Evolutionary conservation across 2,888 invertebrate species (phyloP).

Genomic region (Pyrgus malvae): DNA sequence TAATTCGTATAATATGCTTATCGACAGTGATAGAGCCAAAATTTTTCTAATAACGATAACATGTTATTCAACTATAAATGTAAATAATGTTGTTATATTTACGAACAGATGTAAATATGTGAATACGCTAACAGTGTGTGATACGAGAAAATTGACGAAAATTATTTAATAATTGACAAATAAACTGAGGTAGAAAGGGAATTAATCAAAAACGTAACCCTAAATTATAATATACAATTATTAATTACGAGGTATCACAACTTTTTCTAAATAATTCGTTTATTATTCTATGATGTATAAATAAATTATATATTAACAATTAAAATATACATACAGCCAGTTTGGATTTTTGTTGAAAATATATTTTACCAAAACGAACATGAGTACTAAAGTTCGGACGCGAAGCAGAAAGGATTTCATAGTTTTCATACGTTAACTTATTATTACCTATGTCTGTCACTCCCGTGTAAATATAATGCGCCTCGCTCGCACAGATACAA

Average conservation of each 20-base stretch:
- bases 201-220: constrained; percentile 18
- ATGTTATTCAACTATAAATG: constrained; percentile 16
- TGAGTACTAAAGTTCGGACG: too few relatives aligned
- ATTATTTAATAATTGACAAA: constrained; percentile 38
- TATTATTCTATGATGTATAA: constrained; percentile 1
- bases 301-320: background rate
- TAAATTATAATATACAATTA: constrained; percentile 22
- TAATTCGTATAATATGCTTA: background rate
- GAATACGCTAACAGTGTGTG: background rate
- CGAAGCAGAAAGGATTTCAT: too few relatives aligned
- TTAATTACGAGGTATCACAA: constrained; percentile 25
- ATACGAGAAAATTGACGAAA: constrained; percentile 41
- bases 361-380: too few relatives aligned
- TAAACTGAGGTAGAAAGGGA: constrained; percentile 41
- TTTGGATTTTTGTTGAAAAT: background rate
- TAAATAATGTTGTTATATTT: constrained; percentile 26
- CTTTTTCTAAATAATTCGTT: constrained; percentile 16
- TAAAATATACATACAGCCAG: background rate
- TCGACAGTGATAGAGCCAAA: background rate
- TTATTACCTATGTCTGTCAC: too few relatives aligned
- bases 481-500: too few relatives aligned
- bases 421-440: too few relatives aligned
- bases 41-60: background rate
- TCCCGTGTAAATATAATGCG: too few relatives aligned
- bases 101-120: constrained; percentile 25